These are phyloP conservation scores for Emys orbicularis DNA, from an alignment of 2,797 vertebrate genomes.

Conservation along the genomic window DNA sequence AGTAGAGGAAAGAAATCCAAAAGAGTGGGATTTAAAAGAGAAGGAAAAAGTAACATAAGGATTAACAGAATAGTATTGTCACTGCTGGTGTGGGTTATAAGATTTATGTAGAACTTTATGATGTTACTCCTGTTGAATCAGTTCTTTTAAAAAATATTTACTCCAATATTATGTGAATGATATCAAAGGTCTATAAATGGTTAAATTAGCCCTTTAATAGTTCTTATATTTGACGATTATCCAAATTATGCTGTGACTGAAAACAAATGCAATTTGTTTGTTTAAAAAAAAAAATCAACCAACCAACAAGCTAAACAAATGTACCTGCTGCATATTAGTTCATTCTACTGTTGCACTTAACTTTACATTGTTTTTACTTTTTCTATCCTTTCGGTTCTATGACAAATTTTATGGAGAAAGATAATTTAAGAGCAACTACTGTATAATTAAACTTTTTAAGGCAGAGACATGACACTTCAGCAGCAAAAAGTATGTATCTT, in stretches of 20 bases:
- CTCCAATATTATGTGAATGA: not conserved
- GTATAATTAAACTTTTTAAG: not conserved
- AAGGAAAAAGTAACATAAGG: not conserved
- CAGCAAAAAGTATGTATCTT: not conserved
- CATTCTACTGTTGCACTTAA: not conserved
- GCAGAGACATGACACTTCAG: not conserved
- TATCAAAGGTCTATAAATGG: not conserved
- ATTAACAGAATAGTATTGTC: not conserved
- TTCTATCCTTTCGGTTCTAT: not conserved
- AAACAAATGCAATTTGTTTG: not conserved
- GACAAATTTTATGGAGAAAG: not conserved
- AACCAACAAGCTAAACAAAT: not conserved
- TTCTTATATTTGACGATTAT: not conserved
- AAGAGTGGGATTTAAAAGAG: not conserved
- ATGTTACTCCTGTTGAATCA: not conserved
- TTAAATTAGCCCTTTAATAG: not conserved
- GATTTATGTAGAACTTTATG: not conserved
- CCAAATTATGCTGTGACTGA: not conserved
- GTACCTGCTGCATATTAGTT: not conserved
- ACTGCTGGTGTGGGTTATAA: not conserved
- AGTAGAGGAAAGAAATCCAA: not conserved
- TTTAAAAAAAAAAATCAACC: not conserved
- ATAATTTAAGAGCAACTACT: not conserved
- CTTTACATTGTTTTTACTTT: not conserved
- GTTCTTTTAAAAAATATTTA: not conserved